These are phyloP conservation scores for Medauroidea extradentata DNA, from an alignment of 1,140 invertebrate genomes.

Conservation along the genomic window DNA sequence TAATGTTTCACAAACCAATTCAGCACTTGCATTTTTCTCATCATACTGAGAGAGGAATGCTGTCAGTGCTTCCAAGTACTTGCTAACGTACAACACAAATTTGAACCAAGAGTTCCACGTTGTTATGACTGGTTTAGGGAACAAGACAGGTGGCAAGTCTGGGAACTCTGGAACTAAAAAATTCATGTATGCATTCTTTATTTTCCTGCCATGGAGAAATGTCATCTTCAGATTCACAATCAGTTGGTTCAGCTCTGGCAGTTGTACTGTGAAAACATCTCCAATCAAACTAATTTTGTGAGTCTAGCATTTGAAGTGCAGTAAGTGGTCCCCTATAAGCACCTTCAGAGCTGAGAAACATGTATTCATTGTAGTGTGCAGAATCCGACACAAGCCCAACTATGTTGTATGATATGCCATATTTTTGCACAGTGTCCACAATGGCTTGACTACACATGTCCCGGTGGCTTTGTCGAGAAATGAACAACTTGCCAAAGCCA, in stretches of 20 bases:
- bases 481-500: background rate
- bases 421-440: background rate
- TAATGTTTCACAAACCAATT: background rate
- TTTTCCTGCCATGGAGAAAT: constrained; percentile 7
- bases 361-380: constrained; percentile 5
- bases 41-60: background rate
- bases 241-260: constrained; percentile 1
- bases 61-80: background rate
- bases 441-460: constrained; percentile 2
- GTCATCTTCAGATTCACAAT: constrained; percentile 1
- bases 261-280: background rate
- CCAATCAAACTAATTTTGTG: constrained; percentile 8
- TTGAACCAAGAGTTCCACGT: constrained; percentile 10
- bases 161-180: background rate
- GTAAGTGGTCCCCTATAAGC: background rate
- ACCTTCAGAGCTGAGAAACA: constrained; percentile 1
- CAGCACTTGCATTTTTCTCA: background rate
- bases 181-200: constrained; percentile 2
- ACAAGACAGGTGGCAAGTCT: background rate
- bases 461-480: background rate
- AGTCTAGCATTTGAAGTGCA: constrained; percentile 6
- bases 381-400: constrained; percentile 5
- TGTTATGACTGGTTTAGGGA: constrained; percentile 7
- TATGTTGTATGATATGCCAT: constrained; percentile 5
- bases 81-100: background rate